Conservation (phyloP, 2,113 vertebrate species). For the Menura novaehollandiae region DNA sequence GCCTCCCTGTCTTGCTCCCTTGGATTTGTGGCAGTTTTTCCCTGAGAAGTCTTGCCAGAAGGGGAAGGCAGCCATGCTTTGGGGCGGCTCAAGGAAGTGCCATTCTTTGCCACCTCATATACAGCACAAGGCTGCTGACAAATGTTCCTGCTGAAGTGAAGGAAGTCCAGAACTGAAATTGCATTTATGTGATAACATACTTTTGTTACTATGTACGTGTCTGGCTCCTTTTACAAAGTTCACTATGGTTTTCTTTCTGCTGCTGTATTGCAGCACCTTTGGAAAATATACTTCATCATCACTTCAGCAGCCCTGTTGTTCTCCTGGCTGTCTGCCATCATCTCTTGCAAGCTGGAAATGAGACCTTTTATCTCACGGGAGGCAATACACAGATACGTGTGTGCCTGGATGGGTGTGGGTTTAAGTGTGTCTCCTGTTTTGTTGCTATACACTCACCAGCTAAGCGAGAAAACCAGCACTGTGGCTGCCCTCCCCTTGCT, state of each 20-base stretch:
- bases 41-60: background rate
- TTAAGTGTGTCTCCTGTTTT: background rate
- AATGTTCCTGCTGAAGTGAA: background rate
- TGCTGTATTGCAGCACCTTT: background rate
- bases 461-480: background rate
- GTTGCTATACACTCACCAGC: background rate
- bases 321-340: background rate
- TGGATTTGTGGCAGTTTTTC: background rate
- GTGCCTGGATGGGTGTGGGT: background rate
- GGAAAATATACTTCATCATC: background rate
- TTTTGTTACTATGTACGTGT: background rate
- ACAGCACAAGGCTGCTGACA: background rate
- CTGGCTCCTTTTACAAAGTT: background rate
- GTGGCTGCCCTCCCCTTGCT: background rate
- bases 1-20: background rate
- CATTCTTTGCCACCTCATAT: background rate
- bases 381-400: background rate
- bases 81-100: background rate
- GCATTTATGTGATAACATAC: background rate
- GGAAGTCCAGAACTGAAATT: background rate
- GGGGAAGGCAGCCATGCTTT: accelerated
- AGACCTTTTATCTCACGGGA: background rate
- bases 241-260: background rate
- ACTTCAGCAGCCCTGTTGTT: accelerated
- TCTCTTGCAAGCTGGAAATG: background rate